Evolutionary conservation across 2,113 vertebrate species (phyloP).

Genomic region (Brienomyrus brachyistius): DNA sequence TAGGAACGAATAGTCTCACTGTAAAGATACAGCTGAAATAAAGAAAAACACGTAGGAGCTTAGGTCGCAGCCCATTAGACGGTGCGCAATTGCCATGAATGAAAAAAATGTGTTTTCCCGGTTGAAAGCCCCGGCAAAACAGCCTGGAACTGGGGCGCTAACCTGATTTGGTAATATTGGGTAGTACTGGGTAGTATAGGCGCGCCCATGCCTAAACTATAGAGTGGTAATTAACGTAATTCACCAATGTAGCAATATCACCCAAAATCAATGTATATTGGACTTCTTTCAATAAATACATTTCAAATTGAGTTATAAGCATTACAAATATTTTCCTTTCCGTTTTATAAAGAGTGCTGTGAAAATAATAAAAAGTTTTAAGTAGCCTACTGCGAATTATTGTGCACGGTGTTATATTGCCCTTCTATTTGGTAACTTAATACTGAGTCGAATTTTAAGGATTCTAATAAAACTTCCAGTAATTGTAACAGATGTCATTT

Average conservation of each 20-base stretch:
- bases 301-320: neutral
- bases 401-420: neutral
- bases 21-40: neutral
- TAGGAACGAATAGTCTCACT: neutral
- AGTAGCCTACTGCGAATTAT: neutral
- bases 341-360: neutral
- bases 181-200: neutral
- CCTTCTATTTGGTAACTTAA: neutral
- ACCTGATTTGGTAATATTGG: neutral
- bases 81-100: neutral
- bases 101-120: neutral
- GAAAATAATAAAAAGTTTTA: neutral
- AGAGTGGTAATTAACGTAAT: neutral
- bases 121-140: neutral
- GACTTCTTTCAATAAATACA: neutral
- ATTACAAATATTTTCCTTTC: neutral
- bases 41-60: neutral
- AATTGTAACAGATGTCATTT: neutral
- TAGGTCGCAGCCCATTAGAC: neutral
- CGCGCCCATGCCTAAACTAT: neutral
- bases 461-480: neutral
- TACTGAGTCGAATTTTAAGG: neutral
- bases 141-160: neutral
- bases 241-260: neutral
- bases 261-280: neutral